A percentile compares a stretch with the other conserved stretches of the same genome.
Evolutionary conservation across 2,113 vertebrate genomes (phyloP).

Genomic region (Siphamia tubifer): DNA sequence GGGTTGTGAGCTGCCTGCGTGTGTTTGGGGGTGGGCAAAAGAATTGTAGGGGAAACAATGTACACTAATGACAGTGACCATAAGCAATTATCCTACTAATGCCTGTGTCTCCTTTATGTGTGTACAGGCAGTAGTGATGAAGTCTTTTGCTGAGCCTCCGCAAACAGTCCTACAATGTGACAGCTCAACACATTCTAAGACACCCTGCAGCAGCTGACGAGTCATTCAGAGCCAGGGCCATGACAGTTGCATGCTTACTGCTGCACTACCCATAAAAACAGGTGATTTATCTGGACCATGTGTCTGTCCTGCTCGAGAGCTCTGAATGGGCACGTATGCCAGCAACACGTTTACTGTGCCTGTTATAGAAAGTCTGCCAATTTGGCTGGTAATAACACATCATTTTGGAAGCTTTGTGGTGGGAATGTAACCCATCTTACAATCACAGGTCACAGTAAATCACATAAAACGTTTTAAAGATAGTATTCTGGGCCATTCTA

Average conservation of each 20-base stretch:
- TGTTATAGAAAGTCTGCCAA: conserved; percentile 47
- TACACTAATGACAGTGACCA: neutral
- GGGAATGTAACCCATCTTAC: neutral
- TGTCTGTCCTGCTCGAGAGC: conserved; percentile 47
- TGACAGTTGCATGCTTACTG: conserved; percentile 54
- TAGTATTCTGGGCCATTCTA: too few relatives aligned
- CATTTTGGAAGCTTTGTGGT: conserved; percentile 33
- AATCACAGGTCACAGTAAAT: neutral
- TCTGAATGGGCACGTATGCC: conserved; percentile 62
- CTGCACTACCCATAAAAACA: conserved; percentile 52
- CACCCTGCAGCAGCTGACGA: conserved; percentile 68
- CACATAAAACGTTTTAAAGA: too few relatives aligned
- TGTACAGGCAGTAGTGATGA: conserved; percentile 1
- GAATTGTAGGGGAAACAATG: too few relatives aligned
- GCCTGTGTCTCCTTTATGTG: neutral
- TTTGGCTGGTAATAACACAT: conserved; percentile 32
- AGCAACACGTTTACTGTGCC: conserved; percentile 38
- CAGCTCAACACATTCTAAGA: conserved; percentile 42
- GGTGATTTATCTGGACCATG: conserved; percentile 71
- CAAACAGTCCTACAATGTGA: conserved; percentile 33
- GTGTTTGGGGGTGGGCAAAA: too few relatives aligned
- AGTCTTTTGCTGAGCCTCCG: conserved; percentile 33
- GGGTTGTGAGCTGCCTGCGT: too few relatives aligned
- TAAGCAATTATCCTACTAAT: neutral
- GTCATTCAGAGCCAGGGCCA: conserved; percentile 24